These are phyloP conservation scores for Caenorhabditis sp. DNA, from an alignment of 2,888 invertebrate species.

Conservation along the genomic window DNA sequence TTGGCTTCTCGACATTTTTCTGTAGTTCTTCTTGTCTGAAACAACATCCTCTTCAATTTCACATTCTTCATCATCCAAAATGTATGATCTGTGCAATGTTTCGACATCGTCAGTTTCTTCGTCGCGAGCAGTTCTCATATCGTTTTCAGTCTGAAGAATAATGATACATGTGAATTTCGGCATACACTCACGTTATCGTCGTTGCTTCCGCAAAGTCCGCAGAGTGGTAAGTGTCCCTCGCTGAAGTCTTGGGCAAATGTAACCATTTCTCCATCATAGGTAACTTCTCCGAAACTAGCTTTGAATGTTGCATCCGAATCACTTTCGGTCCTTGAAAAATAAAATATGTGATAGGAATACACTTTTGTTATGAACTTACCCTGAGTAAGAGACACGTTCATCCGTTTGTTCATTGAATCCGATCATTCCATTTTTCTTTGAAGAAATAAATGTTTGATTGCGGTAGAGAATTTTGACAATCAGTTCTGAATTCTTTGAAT, in stretches of 20 bases:
- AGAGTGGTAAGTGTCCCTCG: conserved; percentile 59
- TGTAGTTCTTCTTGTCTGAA: conserved; percentile 49
- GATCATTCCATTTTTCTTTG: conserved; percentile 25
- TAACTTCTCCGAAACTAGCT: no score
- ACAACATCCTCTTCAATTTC: conserved; percentile 41
- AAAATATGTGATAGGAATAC: no score
- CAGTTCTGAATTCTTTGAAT: conserved; percentile 52
- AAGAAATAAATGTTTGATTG: conserved; percentile 37
- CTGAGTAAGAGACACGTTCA: conserved; percentile 34
- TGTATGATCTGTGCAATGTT: conserved; percentile 65
- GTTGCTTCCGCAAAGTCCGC: conserved; percentile 70
- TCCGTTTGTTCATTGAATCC: no score
- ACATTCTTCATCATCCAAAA: conserved; percentile 47
- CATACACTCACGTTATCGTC: conserved; percentile 56
- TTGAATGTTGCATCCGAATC: no score
- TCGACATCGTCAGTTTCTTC: conserved; percentile 57
- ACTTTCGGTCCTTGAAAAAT: no score
- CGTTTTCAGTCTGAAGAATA: conserved; percentile 51
- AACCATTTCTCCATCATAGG: conserved; percentile 53
- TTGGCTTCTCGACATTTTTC: conserved; percentile 33
- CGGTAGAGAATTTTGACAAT: conserved; percentile 27
- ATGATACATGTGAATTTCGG: not conserved
- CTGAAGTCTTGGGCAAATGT: conserved; percentile 65
- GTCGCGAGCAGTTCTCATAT: conserved; percentile 59
- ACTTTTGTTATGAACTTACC: no score